phyloP scores from a whole-genome alignment of 1,140 invertebrate species.

The Danaus melanippus region DNA sequence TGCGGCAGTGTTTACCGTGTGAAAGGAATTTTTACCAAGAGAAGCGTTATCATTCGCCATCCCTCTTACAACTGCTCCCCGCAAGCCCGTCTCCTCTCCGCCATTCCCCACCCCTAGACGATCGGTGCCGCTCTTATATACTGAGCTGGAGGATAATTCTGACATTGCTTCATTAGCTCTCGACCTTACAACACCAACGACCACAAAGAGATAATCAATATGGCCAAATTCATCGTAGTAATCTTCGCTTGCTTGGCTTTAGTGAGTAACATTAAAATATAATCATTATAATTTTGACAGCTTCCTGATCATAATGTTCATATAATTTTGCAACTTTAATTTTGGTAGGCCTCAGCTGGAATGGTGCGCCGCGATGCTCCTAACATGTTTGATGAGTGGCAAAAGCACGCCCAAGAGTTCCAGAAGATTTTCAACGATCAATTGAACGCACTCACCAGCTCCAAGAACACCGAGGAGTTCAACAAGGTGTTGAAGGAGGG shows the following conservation, averaged over 20 bases:
- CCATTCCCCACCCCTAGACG: constrained; percentile 2
- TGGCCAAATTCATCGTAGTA: constrained; percentile 42
- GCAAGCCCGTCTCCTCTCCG: constrained; percentile 1
- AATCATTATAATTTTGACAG: neutral
- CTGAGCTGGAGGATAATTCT: constrained; percentile 2
- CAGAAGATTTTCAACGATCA: constrained; percentile 51
- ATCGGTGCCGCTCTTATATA: constrained; percentile 20
- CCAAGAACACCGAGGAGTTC: constrained; percentile 51
- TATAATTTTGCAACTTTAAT: neutral
- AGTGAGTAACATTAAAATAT: constrained; percentile 31
- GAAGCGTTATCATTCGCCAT: constrained; percentile 7
- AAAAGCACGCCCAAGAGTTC: constrained; percentile 52
- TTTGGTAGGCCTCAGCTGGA: constrained; percentile 32
- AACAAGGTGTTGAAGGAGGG: constrained; percentile 53
- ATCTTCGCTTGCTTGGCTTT: constrained; percentile 48
- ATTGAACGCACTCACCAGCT: constrained; percentile 40
- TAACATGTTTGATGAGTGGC: constrained; percentile 32
- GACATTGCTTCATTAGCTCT: constrained; percentile 16
- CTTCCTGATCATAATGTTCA: no score
- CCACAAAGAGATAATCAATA: constrained; percentile 10
- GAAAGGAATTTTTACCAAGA: constrained; percentile 28
- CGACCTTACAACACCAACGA: constrained; percentile 10
- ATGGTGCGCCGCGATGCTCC: constrained; percentile 48
- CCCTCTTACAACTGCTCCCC: neutral
- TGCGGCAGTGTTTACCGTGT: constrained; percentile 24